A percentile compares a stretch with the other conserved stretches of the same genome.
phyloP scores from a whole-genome alignment of 1,140 invertebrate genomes.

The Drosophila auraria region DNA sequence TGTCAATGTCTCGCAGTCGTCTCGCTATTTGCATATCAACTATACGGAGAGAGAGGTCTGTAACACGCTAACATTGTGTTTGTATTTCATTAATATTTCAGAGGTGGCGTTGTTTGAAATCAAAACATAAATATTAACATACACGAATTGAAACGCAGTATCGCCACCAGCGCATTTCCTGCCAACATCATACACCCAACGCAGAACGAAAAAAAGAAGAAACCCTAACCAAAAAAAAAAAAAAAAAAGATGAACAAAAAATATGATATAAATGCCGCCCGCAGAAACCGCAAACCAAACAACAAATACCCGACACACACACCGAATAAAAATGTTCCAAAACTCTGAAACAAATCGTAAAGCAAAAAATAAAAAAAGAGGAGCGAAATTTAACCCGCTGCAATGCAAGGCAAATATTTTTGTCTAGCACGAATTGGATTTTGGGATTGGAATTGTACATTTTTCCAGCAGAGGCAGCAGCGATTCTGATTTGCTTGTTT shows the following conservation, averaged over 20 bases:
- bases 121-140: conserved; percentile 84
- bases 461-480: conserved; percentile 42
- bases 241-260: conserved; percentile 48
- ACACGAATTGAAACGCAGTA: conserved; percentile 82
- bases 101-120: conserved; percentile 84
- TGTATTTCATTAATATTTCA: conserved; percentile 84
- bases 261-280: conserved; percentile 78
- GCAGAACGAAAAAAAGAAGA: conserved; percentile 11
- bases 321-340: conserved; percentile 51
- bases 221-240: conserved; percentile 24
- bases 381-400: conserved; percentile 64
- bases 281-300: conserved; percentile 77
- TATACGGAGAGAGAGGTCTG: conserved; percentile 49
- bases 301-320: conserved; percentile 48
- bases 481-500: conserved; percentile 71
- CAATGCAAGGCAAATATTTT: conserved; percentile 81
- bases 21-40: conserved; percentile 77
- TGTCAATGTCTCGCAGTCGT: conserved; percentile 61
- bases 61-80: conserved; percentile 79
- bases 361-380: conserved; percentile 27
- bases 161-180: conserved; percentile 75
- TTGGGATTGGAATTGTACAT: conserved; percentile 35
- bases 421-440: conserved; percentile 67
- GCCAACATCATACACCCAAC: conserved; percentile 28
- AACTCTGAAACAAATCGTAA: conserved; percentile 33